Evolutionary conservation across 2,888 invertebrate genomes (phyloP), one percentile per base, ranked within the genome.

Genomic region (Meiosimyza platycephala): DNA sequence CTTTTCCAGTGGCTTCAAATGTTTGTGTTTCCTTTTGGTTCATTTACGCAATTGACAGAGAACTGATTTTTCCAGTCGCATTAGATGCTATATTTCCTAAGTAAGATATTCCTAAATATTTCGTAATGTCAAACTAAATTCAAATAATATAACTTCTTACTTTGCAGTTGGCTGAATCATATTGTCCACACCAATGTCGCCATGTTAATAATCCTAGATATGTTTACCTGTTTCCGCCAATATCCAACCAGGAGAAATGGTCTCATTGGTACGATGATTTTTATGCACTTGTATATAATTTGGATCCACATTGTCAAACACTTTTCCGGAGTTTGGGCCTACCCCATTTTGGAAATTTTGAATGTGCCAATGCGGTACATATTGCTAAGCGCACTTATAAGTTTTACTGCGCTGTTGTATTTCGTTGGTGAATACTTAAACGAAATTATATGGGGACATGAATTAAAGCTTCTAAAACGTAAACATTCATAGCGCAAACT

Each of bases 11-110:
- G 16, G 91, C 94, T 7, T 89, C 93, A 89, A 94, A 94, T 89
- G 97, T 97, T 6, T 93, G 93, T 59, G 83, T 93, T 2, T 80
- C 92, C 92, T 70, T 98, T 96, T 98, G 98, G 98, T 90, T 90
- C 2, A 89, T 98, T 67, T 97, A 95, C 89, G 90, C 92, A 59
- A 90, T 96, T 68, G 95, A 98, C 83, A 91, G 97, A 78, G 95
- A 96, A 85, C 88, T 97, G 69, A 95, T 98, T 52, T 92, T 96
- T 81, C 97, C 97, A 0, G 91, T 90, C 83, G 91, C 90, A 48
- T 85, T 97, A 76, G 97, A 97, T 83, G 89, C 89, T 9, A 93
- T 92, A 81, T 96, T 97, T 82, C 97, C 98, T 13, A 85, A 88
- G 85, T 78, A 80, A 80, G 77, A 76, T 6, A 28, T 33, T n/a